Conservation (phyloP, 2,113 vertebrate genomes). For the Nothoprocta perdicaria region DNA sequence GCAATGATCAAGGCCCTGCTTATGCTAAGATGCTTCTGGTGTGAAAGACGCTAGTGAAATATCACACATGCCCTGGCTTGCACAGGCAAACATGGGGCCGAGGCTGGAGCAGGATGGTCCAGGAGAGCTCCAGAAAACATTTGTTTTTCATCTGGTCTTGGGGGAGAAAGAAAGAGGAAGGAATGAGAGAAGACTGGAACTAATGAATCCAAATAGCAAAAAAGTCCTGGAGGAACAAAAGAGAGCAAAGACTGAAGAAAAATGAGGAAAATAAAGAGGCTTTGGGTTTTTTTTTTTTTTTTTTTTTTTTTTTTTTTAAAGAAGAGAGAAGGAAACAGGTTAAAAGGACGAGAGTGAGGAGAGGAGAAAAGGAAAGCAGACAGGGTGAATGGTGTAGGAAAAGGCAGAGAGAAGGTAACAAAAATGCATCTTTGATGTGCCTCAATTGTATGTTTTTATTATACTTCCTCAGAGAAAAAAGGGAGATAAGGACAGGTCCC, state of each 20-base stretch:
- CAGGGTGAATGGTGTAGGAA: background rate
- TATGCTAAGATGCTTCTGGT: background rate
- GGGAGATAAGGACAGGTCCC: background rate
- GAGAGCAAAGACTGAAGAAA: background rate
- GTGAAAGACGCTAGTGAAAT: background rate
- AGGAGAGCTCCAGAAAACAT: rapidly evolving
- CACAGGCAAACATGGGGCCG: background rate
- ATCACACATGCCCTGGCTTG: rapidly evolving
- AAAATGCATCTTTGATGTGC: background rate
- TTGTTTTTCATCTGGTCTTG: background rate
- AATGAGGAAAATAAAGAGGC: background rate
- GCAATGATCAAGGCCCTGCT: background rate
- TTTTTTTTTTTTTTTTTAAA: background rate
- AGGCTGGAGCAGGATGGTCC: background rate
- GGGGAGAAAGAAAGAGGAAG: background rate
- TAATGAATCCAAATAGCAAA: background rate
- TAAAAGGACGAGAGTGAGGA: background rate
- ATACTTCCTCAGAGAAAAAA: background rate
- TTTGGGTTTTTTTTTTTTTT: background rate
- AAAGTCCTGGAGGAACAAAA: background rate
- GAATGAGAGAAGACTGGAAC: background rate
- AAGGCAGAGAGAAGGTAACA: background rate
- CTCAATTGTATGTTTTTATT: background rate
- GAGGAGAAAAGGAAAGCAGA: background rate
- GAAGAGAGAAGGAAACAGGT: background rate